Evolutionary conservation across 1,140 invertebrate species (phyloP), one percentile per base, ranked within the genome.

Genomic region (Drosophila takahashii): DNA sequence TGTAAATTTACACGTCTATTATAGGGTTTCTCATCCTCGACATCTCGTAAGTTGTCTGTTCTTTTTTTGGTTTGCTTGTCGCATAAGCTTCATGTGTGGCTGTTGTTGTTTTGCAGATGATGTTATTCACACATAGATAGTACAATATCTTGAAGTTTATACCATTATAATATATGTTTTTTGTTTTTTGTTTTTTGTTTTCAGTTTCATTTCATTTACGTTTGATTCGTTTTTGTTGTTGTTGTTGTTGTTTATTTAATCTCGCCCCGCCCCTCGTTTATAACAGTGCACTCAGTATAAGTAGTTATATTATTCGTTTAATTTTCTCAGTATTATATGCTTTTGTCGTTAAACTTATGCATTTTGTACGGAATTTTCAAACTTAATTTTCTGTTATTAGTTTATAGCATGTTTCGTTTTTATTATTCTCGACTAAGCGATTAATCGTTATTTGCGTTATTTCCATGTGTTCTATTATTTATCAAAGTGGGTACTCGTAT

Each of bases 281-380:
- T 91, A 84, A 91, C 85, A 91, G 89, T 91, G 90, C 90, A 91
- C 90, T 89, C 89, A 91, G 81, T 90, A 91, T 84, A 91, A 79
- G 85, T 91, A 79, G 78, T 74, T 81, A 86, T 80, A 73, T 76
- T 80, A 60, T 83, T 72, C 81, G 64, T 47, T 61, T 77, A 67
- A 45, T 62, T 79, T 64, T 76, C 27, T 70, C 69, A 61, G 50
- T 78, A 57, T 74, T 74, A 57, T 78, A 65, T 77, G 71, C 54
- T 64, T 81, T 51, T 61, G 65, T 79, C 70, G 67, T 77, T 57
- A 52, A 70, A 70, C 65, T 80, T 80, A 84, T 80, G 84, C 80
- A 81, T 77, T 86, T 87, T 84, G 77, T 87, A 79, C 84, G 75
- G 76, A 80, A 90, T 89, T 84, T 53, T 84, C 73, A 89, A 84